Evolutionary conservation across 2,113 vertebrate species (phyloP), one percentile per base, ranked within the genome.

Genomic region (Oncorhynchus nerka): DNA sequence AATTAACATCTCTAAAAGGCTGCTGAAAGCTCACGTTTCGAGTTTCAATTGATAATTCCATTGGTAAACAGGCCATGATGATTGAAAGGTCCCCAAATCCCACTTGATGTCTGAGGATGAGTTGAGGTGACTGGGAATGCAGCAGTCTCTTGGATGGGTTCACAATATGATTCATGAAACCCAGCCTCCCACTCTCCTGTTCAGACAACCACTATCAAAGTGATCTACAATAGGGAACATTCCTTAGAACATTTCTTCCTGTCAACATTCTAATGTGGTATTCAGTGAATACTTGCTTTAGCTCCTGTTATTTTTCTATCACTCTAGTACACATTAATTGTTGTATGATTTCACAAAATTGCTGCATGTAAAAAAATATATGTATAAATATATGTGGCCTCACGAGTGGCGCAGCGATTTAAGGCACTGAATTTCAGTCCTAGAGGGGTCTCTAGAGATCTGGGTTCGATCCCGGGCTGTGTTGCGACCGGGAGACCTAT

Each of bases 111-210:
- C 95, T 67, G 95, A 96, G 85, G 95, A 96, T 24, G 95, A 97
- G 69, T 96, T 95, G 96, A 90, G 96, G 85, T 87, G 89, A 68
- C 94, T 97, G 74, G 95, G 96, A 49, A 94, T 97, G 74, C 95
- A 97, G 77, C 96, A 96, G 75, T 96, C 95, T 78, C 93, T 95
- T 48, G 96, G 96, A 67, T 97, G 95, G 95, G 93, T 96, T 78
- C 96, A 96, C 81, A 96, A 96, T 32, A 96, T 96, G 95, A 96
- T 97, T 79, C 96, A 97, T 77, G 95, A 95, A 48, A 95, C 96
- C 85, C 95, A 98, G 81, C 96, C 96, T 0, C 96, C 97, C 82
- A 96, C 97, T 88, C 95, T 97, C 79, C 93, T 97, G 70, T 98
- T 98, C 87, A 91, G 96, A 93, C 93, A 96, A 86, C 95, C 94